Evolutionary conservation across 2,113 vertebrate genomes (phyloP).

Genomic region (Muscicapa adusta): DNA sequence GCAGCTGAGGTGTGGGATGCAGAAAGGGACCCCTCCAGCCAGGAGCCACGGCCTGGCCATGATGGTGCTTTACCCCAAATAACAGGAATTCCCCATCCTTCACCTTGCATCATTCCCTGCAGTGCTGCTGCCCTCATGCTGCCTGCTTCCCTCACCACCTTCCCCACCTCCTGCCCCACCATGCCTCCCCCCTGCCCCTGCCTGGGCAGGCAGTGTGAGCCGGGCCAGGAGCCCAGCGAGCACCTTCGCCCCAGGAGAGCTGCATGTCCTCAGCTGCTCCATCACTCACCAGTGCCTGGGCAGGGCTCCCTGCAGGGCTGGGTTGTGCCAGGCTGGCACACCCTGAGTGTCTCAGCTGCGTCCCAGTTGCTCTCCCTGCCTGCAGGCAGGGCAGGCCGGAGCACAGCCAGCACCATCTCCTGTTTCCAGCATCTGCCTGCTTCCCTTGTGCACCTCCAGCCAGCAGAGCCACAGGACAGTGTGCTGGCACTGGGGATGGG

Average conservation of each 20-base stretch:
- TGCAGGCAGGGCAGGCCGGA: background rate
- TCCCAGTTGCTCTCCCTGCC: background rate
- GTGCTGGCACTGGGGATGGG: background rate
- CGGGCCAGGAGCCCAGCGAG: background rate
- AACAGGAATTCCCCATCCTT: background rate
- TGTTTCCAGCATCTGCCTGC: background rate
- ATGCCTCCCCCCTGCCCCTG: background rate
- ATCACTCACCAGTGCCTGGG: rapidly evolving
- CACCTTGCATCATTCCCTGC: background rate
- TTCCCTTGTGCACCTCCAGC: background rate
- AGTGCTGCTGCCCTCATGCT: background rate
- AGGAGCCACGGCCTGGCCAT: background rate
- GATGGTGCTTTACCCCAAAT: background rate
- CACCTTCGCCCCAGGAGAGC: rapidly evolving
- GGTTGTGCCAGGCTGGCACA: background rate
- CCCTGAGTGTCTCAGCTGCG: background rate
- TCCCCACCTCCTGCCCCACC: background rate
- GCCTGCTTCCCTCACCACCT: background rate
- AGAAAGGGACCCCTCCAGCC: background rate
- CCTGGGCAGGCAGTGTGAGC: background rate
- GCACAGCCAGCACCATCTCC: background rate
- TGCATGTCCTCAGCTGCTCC: background rate
- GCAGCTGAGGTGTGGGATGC: background rate
- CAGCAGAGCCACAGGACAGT: rapidly evolving
- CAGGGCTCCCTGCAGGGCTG: background rate